A percentile compares a stretch with the other conserved stretches of the same genome.
phyloP scores from a whole-genome alignment of 1,140 invertebrate species.

The Anastrepha obliqua region DNA sequence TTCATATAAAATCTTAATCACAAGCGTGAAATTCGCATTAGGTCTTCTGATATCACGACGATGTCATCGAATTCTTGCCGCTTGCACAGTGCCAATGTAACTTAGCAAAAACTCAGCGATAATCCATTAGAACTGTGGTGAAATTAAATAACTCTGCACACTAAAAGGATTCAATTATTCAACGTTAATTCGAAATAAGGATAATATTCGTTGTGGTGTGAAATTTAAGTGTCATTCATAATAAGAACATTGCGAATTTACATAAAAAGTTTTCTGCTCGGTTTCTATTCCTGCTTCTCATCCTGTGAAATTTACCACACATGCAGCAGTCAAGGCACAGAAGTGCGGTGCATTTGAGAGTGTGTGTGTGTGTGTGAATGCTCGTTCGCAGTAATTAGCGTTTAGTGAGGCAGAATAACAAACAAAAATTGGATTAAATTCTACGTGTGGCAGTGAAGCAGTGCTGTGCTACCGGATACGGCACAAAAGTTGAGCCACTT shows the following conservation, averaged over 20 bases:
- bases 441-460: neutral
- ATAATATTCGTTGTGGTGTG: neutral
- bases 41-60: conserved; percentile 72
- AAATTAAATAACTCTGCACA: neutral
- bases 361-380: neutral
- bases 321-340: neutral
- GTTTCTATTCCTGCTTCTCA: neutral
- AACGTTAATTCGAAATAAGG: neutral
- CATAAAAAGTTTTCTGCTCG: neutral
- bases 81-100: conserved; percentile 15
- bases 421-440: neutral
- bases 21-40: conserved; percentile 73
- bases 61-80: conserved; percentile 67
- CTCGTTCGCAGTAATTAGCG: neutral
- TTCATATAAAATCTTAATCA: conserved; percentile 72
- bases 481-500: neutral
- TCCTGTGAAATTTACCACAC: conserved; percentile 8
- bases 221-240: neutral
- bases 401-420: neutral
- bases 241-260: neutral
- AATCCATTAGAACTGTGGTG: neutral
- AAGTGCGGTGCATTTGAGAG: neutral
- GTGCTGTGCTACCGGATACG: neutral
- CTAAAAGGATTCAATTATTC: neutral
- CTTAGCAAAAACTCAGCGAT: neutral